Base-by-base conservation (phyloP, 2,797 vertebrate species). In the Dipus sagitta region DNA sequence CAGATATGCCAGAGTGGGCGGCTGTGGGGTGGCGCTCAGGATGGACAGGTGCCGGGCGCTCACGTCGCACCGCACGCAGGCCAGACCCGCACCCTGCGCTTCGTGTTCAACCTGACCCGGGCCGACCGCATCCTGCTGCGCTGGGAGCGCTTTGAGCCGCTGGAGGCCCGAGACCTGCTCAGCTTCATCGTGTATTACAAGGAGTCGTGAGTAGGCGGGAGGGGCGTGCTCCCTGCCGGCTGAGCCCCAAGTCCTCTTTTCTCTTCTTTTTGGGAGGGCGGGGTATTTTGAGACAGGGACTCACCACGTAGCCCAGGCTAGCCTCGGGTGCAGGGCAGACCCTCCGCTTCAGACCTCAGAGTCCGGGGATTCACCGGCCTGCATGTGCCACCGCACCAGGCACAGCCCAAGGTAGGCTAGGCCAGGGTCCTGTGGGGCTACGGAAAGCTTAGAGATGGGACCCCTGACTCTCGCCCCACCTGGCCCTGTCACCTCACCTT, bases 161-260 rank as follows among this genome's bases (percentile, higher is more conserved):
- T 98, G 0, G 98, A 98, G 92, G 98, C 98, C 75, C 97, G 98
- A 0, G 98, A 98, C 83, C 97, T 98, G 52, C 98, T 98, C 89
- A 98, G 98, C 95, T 99, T 98, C 97, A 98, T 99, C 0, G 98
- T 98, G 85, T 98, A 98, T 96, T 99, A 99, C 97, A 98, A 98
- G 95, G 98, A 99, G 93, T 98, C 98, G 98, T 98, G 97, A 98
- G 98, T 98, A 28, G 9, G 98, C 28, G 8, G 3, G 68, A 54
- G 30, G 32, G 32, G 23, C 58, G 2, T 6, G 3, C 14, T 12
- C 24, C 6, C 58, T n/a, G 26, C 20, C 0, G 3, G 34, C 26
- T 1, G 21, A 24, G 18, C 71, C 58, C 42, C 15, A 15, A 47
- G 47, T 47, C 34, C 28, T 38, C 6, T 34, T 54, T 54, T 10